A percentile compares a stretch with the other conserved stretches of the same genome.
Conservation (phyloP, 37 sponge, comb jelly and placozoan genomes). For the Dysidea cf. avara region DNA sequence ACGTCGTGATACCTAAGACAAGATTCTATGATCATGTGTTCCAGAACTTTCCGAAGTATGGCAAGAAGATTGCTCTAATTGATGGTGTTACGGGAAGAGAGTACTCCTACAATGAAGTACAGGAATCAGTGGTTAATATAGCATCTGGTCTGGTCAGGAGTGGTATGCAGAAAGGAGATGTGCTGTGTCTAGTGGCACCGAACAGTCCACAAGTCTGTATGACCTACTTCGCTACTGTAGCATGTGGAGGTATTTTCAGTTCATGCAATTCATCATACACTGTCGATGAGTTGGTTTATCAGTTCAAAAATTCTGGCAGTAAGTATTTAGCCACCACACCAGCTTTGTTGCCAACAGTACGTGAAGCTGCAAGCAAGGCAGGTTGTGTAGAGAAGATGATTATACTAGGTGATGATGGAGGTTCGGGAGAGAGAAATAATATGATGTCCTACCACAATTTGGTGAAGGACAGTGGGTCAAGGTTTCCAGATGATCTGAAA, state of each 20-base stretch:
- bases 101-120: no score
- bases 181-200: constrained; percentile 48
- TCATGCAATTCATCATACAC: constrained; percentile 78
- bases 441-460: constrained; percentile 36
- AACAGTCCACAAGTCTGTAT: constrained; percentile 50
- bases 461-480: constrained; percentile 50
- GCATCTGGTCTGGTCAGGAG: no score
- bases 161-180: no score
- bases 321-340: constrained; percentile 62
- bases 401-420: no score
- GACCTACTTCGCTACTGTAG: constrained; percentile 56
- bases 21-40: no score
- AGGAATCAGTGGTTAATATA: no score
- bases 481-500: constrained; percentile 8
- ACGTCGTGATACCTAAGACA: constrained; percentile 15
- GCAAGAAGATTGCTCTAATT: constrained; percentile 40
- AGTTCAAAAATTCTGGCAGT: constrained; percentile 62
- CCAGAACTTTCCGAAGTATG: constrained; percentile 23
- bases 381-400: no score
- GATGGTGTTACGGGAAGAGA: constrained; percentile 41
- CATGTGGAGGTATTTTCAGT: constrained; percentile 70
- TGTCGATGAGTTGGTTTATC: constrained; percentile 57
- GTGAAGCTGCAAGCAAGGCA: no score
- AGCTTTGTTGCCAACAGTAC: constrained; percentile 36
- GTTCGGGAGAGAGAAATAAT: not conserved